phyloP scores from a whole-genome alignment of 2,888 invertebrate species.

The Phortica okadai region DNA sequence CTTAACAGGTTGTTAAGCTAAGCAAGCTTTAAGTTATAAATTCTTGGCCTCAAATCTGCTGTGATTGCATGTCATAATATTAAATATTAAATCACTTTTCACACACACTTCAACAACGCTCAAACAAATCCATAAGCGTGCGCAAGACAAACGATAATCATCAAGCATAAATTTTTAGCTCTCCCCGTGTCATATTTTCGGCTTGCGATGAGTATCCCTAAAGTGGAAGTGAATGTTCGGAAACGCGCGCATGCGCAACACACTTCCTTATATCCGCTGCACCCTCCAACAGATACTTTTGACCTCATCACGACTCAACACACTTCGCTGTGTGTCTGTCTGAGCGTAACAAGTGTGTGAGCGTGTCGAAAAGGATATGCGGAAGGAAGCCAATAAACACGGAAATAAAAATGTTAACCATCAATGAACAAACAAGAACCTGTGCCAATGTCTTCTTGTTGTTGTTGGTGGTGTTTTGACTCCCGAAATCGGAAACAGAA shows the following conservation, averaged over 20 bases:
- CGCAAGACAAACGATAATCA: constrained; percentile 13
- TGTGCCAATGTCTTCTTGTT: neutral
- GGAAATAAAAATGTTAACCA: constrained; percentile 17
- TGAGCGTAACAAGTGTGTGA: neutral
- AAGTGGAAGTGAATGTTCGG: constrained; percentile 16
- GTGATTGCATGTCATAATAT: neutral
- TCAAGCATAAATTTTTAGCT: constrained; percentile 7
- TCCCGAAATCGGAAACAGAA: constrained; percentile 22
- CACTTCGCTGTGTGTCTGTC: neutral
- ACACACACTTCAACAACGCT: neutral
- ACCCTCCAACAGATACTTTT: neutral
- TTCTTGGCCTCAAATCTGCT: neutral
- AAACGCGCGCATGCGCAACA: constrained; percentile 22
- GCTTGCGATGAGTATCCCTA: constrained; percentile 7
- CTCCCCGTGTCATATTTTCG: neutral
- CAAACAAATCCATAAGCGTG: constrained; percentile 10
- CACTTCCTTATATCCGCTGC: neutral
- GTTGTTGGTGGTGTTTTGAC: neutral
- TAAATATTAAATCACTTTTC: constrained; percentile 18
- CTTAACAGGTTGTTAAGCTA: neutral
- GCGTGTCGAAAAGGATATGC: constrained; percentile 20
- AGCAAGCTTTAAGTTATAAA: too few species aligned
- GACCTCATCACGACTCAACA: neutral
- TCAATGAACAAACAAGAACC: neutral
- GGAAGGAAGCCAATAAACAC: constrained; percentile 27